Base-by-base conservation (phyloP, 2,113 vertebrate genomes). In the Pomatostomus ruficeps region DNA sequence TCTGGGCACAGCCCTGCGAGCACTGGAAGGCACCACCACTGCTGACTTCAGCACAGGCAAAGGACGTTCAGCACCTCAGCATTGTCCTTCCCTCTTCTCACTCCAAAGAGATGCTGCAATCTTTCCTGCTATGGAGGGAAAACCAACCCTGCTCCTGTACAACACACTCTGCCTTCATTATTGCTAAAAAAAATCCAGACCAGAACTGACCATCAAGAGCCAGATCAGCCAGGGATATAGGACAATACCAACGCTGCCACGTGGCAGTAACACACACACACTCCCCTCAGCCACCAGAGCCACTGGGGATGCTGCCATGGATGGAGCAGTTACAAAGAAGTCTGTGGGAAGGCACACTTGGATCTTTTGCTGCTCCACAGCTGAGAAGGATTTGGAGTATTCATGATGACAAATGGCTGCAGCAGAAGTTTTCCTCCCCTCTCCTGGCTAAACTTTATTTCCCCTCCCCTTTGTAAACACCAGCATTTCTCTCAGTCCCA, bases 1-100 rank as follows among this genome's bases (percentile, higher is more conserved):
- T 42, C 52, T 15, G 75, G 55, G 71, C 75, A 70, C 74, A 45
- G 78, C 29, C 38, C 59, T 55, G 4, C 0, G 0, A 70, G 33
- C 5, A 0, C 8, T 1, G 33, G 65, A 86, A 84, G 76, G 35
- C 42, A 45, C 24, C 0, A 0, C 42, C 54, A 18, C 58, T 40
- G 58, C 61, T 24, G 58, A 31, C 65, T 77, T 74, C 43, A 31
- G 25, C 26, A 31, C 7, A 14, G 25, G 40, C 1, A 5, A 77
- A 88, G 59, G 55, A 40, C 52, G 7, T 48, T 83, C 23, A 67
- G 51, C 63, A 45, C 28, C 36, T 84, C 59, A 23, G 51, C 72
- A 73, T 5, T 38, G 33, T 18, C 49, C 18, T 77, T 42, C 71
- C 43, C 25, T 51, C 67, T 75, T 57, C 71, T 86, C 31, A 11